Conservation (phyloP, 2,797 vertebrate genomes). For the Erpetoichthys calabaricus region DNA sequence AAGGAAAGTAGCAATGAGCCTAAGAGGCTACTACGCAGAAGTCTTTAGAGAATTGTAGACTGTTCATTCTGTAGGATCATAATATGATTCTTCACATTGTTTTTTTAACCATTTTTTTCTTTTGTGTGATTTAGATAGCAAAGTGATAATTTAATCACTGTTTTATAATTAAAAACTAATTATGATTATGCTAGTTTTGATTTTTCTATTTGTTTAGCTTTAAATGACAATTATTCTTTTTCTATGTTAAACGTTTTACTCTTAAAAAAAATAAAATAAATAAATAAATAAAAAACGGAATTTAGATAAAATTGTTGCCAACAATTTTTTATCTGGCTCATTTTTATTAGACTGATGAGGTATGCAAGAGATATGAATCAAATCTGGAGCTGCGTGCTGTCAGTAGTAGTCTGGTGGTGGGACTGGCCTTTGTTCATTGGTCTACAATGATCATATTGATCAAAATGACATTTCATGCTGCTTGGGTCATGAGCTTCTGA, state of each 20-base stretch:
- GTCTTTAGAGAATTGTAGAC: slow-evolving; percentile 41
- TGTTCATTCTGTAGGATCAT: slow-evolving; percentile 22
- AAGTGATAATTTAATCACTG: no score
- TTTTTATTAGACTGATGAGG: slow-evolving; percentile 1
- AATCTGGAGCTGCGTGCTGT: background rate
- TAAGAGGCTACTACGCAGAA: slow-evolving; percentile 47
- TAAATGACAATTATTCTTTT: no score
- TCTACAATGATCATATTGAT: slow-evolving; percentile 56
- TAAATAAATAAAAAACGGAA: background rate
- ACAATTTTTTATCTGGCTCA: background rate
- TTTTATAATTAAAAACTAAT: no score
- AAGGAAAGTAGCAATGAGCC: slow-evolving; percentile 37
- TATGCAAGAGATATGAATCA: background rate
- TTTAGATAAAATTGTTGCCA: background rate
- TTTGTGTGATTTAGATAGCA: no score
- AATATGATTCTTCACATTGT: background rate
- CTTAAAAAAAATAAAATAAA: background rate
- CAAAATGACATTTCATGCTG: slow-evolving; percentile 58
- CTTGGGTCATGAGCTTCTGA: slow-evolving; percentile 62
- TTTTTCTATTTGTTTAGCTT: no score
- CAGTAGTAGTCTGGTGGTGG: slow-evolving; percentile 26
- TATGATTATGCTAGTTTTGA: no score
- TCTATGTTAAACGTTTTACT: background rate
- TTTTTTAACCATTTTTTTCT: background rate
- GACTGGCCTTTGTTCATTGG: slow-evolving; percentile 39